Evolutionary conservation across 2,113 vertebrate genomes (phyloP).

Genomic region (Sclerurus mexicanus): DNA sequence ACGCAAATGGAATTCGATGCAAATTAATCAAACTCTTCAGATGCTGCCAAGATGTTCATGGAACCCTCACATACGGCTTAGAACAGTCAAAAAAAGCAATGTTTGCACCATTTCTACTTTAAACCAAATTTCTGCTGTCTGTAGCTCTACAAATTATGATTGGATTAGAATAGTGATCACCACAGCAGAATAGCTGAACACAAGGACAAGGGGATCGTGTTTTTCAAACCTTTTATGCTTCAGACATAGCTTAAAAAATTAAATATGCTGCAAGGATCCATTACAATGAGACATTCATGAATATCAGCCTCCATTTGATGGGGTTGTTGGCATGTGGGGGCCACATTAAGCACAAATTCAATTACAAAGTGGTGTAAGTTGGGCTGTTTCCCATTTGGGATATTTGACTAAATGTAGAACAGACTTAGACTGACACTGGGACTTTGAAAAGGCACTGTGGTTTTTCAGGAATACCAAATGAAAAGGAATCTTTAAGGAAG

Average conservation of each 20-base stretch:
- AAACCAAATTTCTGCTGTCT: not conserved
- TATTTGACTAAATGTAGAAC: conserved; percentile 43
- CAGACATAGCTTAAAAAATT: not conserved
- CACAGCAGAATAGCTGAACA: not conserved
- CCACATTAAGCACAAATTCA: conserved; percentile 15
- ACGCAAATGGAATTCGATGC: not conserved
- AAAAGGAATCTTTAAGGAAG: conserved; percentile 1
- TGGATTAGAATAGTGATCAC: not conserved
- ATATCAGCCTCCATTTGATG: not conserved
- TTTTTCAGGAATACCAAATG: conserved; percentile 35
- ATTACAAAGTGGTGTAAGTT: not conserved
- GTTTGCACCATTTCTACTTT: not conserved
- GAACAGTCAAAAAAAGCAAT: not conserved
- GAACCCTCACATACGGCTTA: not conserved
- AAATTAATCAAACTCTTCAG: not conserved
- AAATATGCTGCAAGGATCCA: not conserved
- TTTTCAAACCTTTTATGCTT: not conserved
- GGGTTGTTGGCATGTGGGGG: conserved; percentile 33
- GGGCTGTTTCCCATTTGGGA: conserved; percentile 38
- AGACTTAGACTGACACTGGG: not conserved
- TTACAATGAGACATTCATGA: not conserved
- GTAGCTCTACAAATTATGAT: not conserved
- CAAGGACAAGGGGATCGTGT: not conserved
- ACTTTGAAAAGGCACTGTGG: not conserved
- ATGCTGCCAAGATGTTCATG: not conserved